Evolutionary conservation across 1,140 invertebrate genomes (phyloP).

Genomic region (Calephelis nemesis): DNA sequence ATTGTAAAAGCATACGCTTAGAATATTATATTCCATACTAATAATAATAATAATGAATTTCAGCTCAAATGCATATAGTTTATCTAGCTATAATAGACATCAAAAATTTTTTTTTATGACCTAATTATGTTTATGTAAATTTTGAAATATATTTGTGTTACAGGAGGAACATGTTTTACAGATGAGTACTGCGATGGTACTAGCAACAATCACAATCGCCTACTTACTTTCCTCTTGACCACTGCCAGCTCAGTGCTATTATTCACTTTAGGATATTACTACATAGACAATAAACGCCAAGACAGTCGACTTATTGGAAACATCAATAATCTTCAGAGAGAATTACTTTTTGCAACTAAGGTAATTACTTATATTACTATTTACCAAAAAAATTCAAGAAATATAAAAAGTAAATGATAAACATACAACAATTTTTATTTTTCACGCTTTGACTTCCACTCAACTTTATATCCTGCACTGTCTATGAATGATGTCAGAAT

Average conservation of each 20-base stretch:
- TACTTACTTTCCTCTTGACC: constrained; percentile 79
- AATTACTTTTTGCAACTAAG: constrained; percentile 74
- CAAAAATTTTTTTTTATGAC: not conserved
- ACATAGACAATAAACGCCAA: constrained; percentile 85
- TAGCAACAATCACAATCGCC: constrained; percentile 49
- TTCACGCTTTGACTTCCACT: too few relatives aligned
- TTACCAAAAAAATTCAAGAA: not conserved
- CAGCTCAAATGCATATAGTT: not conserved
- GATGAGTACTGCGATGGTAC: constrained; percentile 65
- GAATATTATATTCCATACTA: not conserved
- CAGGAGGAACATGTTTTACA: constrained; percentile 60
- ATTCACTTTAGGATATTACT: constrained; percentile 88
- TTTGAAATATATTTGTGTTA: constrained; percentile 26
- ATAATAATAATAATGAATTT: not conserved
- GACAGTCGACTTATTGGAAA: constrained; percentile 75
- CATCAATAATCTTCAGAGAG: constrained; percentile 73
- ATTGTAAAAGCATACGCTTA: too few relatives aligned
- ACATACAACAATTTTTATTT: too few relatives aligned
- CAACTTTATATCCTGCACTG: too few relatives aligned
- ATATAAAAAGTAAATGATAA: not conserved
- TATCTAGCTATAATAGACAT: not conserved
- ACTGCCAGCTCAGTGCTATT: constrained; percentile 84
- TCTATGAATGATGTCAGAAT: too few relatives aligned
- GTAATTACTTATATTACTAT: constrained; percentile 37
- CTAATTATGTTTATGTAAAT: not conserved